Percentiles rank a stretch among this genome's conserved stretches.
phyloP scores from a whole-genome alignment of 2,888 invertebrate genomes.

The Cephus runcator region DNA sequence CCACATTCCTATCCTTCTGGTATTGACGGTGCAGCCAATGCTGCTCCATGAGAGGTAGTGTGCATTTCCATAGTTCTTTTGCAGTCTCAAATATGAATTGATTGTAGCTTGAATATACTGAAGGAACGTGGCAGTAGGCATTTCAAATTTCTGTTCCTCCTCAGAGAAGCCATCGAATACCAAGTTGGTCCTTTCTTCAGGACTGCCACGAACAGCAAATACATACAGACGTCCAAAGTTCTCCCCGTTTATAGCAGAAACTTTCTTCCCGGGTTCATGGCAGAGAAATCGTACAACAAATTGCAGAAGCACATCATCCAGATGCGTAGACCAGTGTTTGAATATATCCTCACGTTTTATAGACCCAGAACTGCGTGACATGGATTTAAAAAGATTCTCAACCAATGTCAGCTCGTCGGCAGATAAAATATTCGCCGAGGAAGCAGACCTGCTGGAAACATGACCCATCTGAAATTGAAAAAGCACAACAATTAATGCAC shows the following conservation, averaged over 20 bases:
- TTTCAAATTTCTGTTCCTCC: constrained; percentile 55
- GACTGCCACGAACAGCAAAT: constrained; percentile 57
- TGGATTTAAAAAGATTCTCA: constrained; percentile 61
- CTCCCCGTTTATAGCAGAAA: constrained; percentile 58
- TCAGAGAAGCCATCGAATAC: constrained; percentile 57
- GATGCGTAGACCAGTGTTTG: constrained; percentile 61
- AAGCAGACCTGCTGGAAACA: constrained; percentile 57
- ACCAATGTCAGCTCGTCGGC: constrained; percentile 58
- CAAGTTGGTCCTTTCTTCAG: constrained; percentile 55
- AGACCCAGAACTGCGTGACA: constrained; percentile 63
- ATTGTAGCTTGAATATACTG: constrained; percentile 82
- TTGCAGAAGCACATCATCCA: constrained; percentile 58
- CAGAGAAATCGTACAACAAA: constrained; percentile 60
- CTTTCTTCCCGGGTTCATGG: constrained; percentile 59
- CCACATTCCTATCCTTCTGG: constrained; percentile 70
- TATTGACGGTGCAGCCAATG: constrained; percentile 70
- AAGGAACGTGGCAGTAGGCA: constrained; percentile 53
- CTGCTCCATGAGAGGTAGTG: constrained; percentile 72
- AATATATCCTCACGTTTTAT: constrained; percentile 63
- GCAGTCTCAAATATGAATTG: constrained; percentile 78
- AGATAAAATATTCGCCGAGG: constrained; percentile 58
- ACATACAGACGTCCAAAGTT: constrained; percentile 60
- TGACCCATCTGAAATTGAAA: constrained; percentile 59
- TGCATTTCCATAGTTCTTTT: constrained; percentile 69
- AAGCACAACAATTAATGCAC: background rate